phyloP scores from a whole-genome alignment of 2,888 invertebrate genomes.

The Drosophila anceps region DNA sequence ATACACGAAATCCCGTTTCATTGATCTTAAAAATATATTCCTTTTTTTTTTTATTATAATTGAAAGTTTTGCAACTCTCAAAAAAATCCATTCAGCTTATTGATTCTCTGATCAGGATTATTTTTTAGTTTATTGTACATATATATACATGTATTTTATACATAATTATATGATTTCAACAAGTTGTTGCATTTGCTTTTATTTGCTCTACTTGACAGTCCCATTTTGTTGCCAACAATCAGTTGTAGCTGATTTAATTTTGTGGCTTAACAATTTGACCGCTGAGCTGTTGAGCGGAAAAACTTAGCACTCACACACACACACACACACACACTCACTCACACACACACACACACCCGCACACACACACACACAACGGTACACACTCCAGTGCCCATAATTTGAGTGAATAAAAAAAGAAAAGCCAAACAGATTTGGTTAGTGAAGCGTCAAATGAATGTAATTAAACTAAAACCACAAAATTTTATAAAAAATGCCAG shows the following conservation, averaged over 20 bases:
- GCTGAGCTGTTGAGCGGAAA: conserved; percentile 54
- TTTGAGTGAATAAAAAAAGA: background rate
- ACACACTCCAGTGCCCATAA: conserved; percentile 1
- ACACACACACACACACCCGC: conserved; percentile 37
- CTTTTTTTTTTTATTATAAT: too few species aligned
- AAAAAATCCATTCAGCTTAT: too few species aligned
- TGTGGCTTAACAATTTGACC: conserved; percentile 48
- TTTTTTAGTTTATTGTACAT: too few species aligned
- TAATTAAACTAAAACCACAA: conserved; percentile 61
- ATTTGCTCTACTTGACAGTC: too few species aligned
- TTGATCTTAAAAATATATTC: too few species aligned
- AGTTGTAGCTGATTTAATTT: conserved; percentile 10
- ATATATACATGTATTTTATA: background rate
- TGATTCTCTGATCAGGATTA: too few species aligned
- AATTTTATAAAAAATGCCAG: conserved; percentile 54
- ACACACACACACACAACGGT: conserved; percentile 31
- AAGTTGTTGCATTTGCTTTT: background rate
- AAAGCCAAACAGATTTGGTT: conserved; percentile 27
- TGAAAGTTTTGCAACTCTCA: too few species aligned
- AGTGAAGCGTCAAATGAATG: conserved; percentile 60
- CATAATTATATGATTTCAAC: background rate
- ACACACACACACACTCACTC: conserved; percentile 31
- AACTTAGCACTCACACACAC: conserved; percentile 42
- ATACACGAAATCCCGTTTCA: too few species aligned
- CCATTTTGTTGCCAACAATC: conserved; percentile 8